phyloP scores from a whole-genome alignment of 2,113 vertebrate genomes.

The Dryoscopus gambensis region DNA sequence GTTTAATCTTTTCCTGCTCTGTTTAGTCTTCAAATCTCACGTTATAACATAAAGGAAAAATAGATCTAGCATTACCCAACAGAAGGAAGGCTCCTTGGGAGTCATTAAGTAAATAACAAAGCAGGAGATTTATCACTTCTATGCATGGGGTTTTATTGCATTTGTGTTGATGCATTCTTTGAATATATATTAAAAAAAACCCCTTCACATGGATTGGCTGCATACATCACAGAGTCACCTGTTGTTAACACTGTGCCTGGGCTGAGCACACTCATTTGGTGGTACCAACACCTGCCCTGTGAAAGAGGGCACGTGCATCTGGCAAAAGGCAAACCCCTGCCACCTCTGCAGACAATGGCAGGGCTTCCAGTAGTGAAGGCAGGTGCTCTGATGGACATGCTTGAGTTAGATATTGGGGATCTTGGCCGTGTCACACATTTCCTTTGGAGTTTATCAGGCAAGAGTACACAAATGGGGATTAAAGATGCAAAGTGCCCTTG shows the following conservation, averaged over 20 bases:
- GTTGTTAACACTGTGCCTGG: background rate
- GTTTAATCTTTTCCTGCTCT: background rate
- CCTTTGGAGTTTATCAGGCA: background rate
- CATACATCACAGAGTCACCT: background rate
- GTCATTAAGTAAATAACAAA: background rate
- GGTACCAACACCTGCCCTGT: background rate
- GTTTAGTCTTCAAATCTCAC: background rate
- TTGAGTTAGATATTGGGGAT: rapidly evolving
- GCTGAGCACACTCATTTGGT: background rate
- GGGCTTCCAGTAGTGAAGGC: background rate
- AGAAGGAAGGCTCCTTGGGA: constrained; percentile 1
- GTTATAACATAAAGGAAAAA: background rate
- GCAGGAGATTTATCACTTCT: background rate
- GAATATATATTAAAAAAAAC: background rate
- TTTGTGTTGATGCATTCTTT: background rate
- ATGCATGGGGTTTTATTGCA: background rate
- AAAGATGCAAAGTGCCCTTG: background rate
- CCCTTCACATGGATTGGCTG: background rate
- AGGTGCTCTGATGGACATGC: background rate
- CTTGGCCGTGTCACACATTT: background rate
- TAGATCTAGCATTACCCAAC: background rate
- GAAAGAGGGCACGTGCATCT: background rate
- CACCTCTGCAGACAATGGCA: background rate
- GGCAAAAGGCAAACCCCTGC: background rate
- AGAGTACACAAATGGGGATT: background rate